Conservation (phyloP, 2,888 invertebrate species). For the Malthinus flaveolus region DNA sequence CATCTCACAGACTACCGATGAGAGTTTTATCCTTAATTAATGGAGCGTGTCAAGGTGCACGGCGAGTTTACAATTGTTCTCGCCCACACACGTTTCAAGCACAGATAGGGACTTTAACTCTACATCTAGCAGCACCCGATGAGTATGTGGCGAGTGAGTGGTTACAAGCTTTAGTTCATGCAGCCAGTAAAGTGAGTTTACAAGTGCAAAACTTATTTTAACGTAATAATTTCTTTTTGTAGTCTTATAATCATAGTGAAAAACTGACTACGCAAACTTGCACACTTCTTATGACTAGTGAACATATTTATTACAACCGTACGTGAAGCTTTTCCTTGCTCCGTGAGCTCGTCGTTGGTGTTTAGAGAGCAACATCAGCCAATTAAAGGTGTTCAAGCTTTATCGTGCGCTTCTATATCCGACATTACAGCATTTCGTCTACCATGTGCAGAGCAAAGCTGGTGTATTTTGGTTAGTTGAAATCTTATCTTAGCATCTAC, state of each 20-base stretch:
- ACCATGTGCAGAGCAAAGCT: slow-evolving; percentile 77
- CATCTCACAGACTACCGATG: slow-evolving; percentile 66
- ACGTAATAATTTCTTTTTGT: slow-evolving; percentile 12
- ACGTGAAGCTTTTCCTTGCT: slow-evolving; percentile 68
- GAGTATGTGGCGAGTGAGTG: slow-evolving; percentile 85
- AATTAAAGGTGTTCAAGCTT: slow-evolving; percentile 50
- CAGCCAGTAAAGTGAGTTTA: slow-evolving; percentile 67
- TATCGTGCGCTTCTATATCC: slow-evolving; percentile 78
- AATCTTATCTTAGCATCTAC: not conserved
- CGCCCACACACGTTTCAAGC: slow-evolving; percentile 88
- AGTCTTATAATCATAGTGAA: slow-evolving; percentile 56
- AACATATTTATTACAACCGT: slow-evolving; percentile 75
- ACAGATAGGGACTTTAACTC: slow-evolving; percentile 62
- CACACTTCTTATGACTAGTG: slow-evolving; percentile 73
- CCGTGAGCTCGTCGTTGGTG: slow-evolving; percentile 46
- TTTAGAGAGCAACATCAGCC: slow-evolving; percentile 43
- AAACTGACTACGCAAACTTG: slow-evolving; percentile 65
- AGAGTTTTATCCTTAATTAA: slow-evolving; percentile 78
- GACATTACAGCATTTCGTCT: slow-evolving; percentile 78
- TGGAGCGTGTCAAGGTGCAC: slow-evolving; percentile 79
- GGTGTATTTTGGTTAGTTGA: slow-evolving; percentile 72
- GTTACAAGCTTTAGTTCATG: slow-evolving; percentile 81
- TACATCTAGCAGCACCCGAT: slow-evolving; percentile 82
- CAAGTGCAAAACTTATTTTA: not conserved
- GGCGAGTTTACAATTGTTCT: slow-evolving; percentile 66